Evolutionary conservation across 1,140 invertebrate species (phyloP), one percentile per base, ranked within the genome.

Genomic region (Drosophila tropicalis): DNA sequence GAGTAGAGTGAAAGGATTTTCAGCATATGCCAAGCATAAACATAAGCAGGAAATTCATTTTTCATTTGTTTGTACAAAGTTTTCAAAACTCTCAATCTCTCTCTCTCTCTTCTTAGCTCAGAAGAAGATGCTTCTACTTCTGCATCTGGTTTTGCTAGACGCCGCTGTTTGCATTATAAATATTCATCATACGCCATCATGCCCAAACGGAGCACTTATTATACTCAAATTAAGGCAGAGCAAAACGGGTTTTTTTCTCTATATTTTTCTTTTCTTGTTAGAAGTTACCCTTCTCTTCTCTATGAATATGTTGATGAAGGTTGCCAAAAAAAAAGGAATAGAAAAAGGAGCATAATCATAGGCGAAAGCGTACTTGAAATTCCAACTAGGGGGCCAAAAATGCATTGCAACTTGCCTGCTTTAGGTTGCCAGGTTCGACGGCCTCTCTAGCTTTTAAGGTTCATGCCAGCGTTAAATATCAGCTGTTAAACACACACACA

Each of bases 1-100:
- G 36, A 41, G n/a, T 13, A 54, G 58, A 71, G 67, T 66, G 57
- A 58, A 29, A 72, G 79, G 79, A 86, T 82, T 51, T 51, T 87
- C 83, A 89, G 68, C 83, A 89, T 89, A 87, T 87, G 83, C 80
- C 80, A 80, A 72, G 84, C 76, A 89, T 87, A 87, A 86, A 78
- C 84, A 87, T 80, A 87, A 87, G 84, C 84, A 87, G 83, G 80
- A 87, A 87, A 87, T 89, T 87, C 83, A 87, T 87, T 87, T 87
- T 87, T 87, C 83, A 87, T 87, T 87, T 89, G 83, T 87, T 87
- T 87, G 83, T 68, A 69, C 69, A 80, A 89, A 89, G 70, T 83
- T 87, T 56, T 54, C 55, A 61, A 54, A 51, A 51, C 40, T 5
- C 9, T 1, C 44, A 22, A 9, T 3, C 17, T 51, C 44, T 22